Base-by-base conservation (phyloP, 2,797 vertebrate species). In the Philypnodon macrostomus region DNA sequence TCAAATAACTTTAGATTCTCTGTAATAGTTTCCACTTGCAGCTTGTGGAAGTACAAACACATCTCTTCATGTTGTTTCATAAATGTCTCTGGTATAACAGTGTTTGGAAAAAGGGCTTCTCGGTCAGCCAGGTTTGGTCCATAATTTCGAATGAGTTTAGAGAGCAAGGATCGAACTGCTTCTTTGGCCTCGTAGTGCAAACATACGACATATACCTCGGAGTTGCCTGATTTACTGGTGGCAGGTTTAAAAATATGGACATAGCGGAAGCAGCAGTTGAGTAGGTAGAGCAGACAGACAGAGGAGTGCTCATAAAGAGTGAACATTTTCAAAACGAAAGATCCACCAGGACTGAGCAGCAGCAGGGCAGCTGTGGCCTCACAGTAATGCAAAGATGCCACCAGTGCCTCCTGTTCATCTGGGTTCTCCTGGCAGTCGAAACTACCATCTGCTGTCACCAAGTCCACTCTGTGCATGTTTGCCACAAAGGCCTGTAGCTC, bases 391-490 rank as follows among this genome's bases (percentile, higher is more conserved):
- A 99, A 80, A 0, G 95, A 90, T 0, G 94, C 93, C 40, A 98
- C 96, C 0, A 94, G 85, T 0, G 91, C 81, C 77, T 99, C 97
- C 87, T 99, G 97, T 69, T 99, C 96, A 0, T 95, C 95, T 0
- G 97, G 97, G 38, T 96, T 94, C 42, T 93, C 95, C 75, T 98
- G 96, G 75, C 97, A 99, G 81, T 99, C 96, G 49, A 99, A 96
- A 66, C 97, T 99, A 10, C 97, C 97, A 37, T 98, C 97, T 3
- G 97, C 95, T 0, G 96, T 99, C 51, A 99, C 90, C 80, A 98
- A 44, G 67, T 95, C 92, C 13, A 97, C 72, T 0, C 81, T 40
- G 4, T 39, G 66, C 92, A 94, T 90, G 70, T 77, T 85, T 0
- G 87, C 84, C 12, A 92, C 79, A 30, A 98, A 94, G 1, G 12